phyloP scores from a whole-genome alignment of 2,797 vertebrate species.

The Myotis daubentonii region DNA sequence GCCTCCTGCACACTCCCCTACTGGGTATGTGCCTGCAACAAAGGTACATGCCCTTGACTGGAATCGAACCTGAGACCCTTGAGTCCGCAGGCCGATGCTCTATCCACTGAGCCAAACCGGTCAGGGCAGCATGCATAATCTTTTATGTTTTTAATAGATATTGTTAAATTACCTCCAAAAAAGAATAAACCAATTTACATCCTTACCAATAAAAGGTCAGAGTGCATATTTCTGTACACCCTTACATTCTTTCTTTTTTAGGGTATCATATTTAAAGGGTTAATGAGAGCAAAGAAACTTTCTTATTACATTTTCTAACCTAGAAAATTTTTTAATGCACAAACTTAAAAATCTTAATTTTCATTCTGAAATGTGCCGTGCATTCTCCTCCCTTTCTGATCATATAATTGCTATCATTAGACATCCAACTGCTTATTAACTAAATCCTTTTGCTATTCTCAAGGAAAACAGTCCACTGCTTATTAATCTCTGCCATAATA shows the following conservation, averaged over 20 bases:
- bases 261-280: neutral
- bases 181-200: neutral
- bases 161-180: constrained; percentile 20
- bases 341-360: constrained; percentile 42
- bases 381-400: neutral
- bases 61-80: too few species aligned
- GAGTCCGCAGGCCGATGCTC: too few species aligned
- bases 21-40: too few species aligned
- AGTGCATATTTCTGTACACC: neutral
- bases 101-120: too few species aligned
- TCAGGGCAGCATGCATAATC: neutral
- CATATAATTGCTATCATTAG: neutral
- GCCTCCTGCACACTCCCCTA: too few species aligned
- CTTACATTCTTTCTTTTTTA: neutral
- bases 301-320: neutral
- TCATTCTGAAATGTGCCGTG: constrained; percentile 22
- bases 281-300: neutral
- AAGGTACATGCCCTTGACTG: too few species aligned
- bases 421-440: constrained; percentile 11
- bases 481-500: neutral
- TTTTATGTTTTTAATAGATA: constrained; percentile 38
- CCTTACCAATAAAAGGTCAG: neutral
- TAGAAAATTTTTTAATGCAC: constrained; percentile 16
- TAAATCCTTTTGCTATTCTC: neutral
- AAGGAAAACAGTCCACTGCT: neutral